Evolutionary conservation across 2,797 vertebrate species (phyloP), one percentile per base, ranked within the genome.

Genomic region (Fistularia commersonii): DNA sequence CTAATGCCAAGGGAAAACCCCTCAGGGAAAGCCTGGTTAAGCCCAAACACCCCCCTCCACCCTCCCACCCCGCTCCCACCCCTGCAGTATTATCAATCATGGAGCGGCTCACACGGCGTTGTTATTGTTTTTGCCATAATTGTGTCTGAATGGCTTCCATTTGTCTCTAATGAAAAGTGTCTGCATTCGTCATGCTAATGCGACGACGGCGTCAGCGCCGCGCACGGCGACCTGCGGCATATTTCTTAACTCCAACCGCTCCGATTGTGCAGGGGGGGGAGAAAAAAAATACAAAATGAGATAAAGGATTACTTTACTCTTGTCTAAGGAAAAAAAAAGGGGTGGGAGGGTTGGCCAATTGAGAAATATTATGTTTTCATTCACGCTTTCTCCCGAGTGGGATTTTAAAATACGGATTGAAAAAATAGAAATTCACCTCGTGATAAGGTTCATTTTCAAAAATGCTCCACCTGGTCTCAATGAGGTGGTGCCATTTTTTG

Each of bases 51-150:
- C 75, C 58, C 69, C 54, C 47, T 54, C 57, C 77, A 86, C 77
- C 57, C 77, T 75, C 69, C 69, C 73, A n/a, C n/a, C n/a, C n/a
- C n/a, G n/a, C 61, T 69, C 66, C 76, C 76, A 68, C 69, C 73
- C 66, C 74, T 46, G 61, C 76, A 77, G 67, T 81, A 72, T 79
- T 85, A 84, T 86, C 82, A 86, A 87, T 88, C 84, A 85, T 52
- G 32, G 58, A 51, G 62, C 7, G 69, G 51, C 80, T 85, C 85
- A 79, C 78, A 74, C 76, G 8, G 79, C 14, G 74, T 69, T 64
- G 76, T 84, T 87, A 87, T 86, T 87, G 84, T 88, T 89, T 87
- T 78, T 85, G 66, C 82, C 72, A 78, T 88, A 86, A 87, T 88
- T 83, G 80, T 83, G 76, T 88, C 83, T 80, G 63, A 74, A 79